Conservation (phyloP, 2,113 vertebrate species). For the Serinus canaria region DNA sequence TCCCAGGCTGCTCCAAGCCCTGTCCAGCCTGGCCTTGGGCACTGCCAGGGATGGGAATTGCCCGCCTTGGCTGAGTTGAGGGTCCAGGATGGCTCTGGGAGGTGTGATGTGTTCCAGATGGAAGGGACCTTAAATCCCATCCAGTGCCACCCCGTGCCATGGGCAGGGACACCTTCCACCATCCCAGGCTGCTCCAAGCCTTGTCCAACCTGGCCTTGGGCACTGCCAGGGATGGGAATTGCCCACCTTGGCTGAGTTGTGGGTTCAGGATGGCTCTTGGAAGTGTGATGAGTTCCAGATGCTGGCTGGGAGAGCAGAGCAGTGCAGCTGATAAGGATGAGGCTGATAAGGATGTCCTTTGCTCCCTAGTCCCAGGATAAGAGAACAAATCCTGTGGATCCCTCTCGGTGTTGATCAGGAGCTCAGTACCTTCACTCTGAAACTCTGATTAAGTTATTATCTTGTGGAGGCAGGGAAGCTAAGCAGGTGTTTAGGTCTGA, state of each 20-base stretch:
- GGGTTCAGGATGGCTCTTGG: not conserved
- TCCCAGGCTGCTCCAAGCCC: too few species aligned
- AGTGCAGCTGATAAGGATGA: not conserved
- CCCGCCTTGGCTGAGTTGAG: too few species aligned
- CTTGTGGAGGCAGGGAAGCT: not conserved
- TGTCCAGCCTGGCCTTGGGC: too few species aligned
- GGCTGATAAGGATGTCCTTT: rapidly evolving
- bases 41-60: too few species aligned
- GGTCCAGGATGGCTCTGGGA: too few species aligned
- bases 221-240: rapidly evolving
- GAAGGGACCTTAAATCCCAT: not conserved
- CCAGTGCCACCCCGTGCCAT: not conserved
- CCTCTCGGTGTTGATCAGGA: rapidly evolving
- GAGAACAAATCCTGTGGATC: not conserved
- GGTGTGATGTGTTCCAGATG: too few species aligned
- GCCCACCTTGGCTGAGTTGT: not conserved
- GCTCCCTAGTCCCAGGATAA: not conserved
- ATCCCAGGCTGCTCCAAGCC: not conserved
- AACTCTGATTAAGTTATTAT: not conserved
- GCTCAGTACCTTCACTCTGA: not conserved
- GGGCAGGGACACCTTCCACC: not conserved
- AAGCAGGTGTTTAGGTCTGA: not conserved
- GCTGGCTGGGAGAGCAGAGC: not conserved
- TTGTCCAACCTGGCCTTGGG: rapidly evolving
- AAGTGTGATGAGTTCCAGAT: not conserved